Base-by-base conservation (phyloP, 92 coral and sea anemone genomes). In the Meandrina meandrites region DNA sequence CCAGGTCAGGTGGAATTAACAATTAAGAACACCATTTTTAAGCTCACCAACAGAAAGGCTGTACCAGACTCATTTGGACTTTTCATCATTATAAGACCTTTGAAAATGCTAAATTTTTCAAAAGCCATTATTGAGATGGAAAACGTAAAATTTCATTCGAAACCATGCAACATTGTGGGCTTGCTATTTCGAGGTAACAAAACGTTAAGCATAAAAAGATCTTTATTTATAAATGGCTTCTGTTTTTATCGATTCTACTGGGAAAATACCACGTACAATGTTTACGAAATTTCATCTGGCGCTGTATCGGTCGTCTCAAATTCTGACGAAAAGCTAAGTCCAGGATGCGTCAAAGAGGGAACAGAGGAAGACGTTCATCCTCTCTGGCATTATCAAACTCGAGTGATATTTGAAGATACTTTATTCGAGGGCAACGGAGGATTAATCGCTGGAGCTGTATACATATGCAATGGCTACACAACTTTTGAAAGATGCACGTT, bases 371-470 rank as follows among this genome's bases (percentile, higher is more conserved):
- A 37, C 36, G 75, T 67, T 13, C 88, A 85, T 86, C 87, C 76
- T 3, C 1, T 30, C 2, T 91, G 94, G 94, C 80, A 73, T 40
- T 90, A 91, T 47, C 81, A 64, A n/a, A 86, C 58, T 42, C 71
- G 50, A 10, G 90, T 86, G 34, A 2, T 56, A 17, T 48, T 92
- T 69, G 85, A 92, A 72, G 80, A 84, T 69, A 76, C 79, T 4
- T 3, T 27, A 18, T 92, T 92, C 56, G 82, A 76, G 53, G 90
- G 86, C 10, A 92, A 89, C 58, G 34, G 28, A 8, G 94, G 92
- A 1, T 18, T 32, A 60, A 77, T 42, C 3, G 90, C 86, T 1
- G 87, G 90, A 0, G 94, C 88, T 14, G 64, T 92, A 10, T 77
- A 72, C 48, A 56, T 86, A 22, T 42, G 57, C 48, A 89, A 89